A percentile compares a stretch with the other conserved stretches of the same genome.
Conservation (phyloP, 2,797 vertebrate species). For the Bufotes viridis region DNA sequence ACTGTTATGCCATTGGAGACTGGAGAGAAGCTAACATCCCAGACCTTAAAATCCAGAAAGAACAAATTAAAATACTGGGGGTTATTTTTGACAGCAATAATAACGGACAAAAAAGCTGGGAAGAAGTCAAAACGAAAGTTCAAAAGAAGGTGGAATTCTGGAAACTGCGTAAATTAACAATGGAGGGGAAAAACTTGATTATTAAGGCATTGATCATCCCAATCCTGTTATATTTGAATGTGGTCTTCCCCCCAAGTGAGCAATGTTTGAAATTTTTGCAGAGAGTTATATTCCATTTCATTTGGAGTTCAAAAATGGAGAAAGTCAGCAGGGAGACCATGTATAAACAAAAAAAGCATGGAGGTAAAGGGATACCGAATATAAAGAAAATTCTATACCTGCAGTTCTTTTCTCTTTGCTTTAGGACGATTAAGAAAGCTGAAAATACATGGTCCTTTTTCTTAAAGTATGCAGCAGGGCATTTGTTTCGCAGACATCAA, state of each 20-base stretch:
- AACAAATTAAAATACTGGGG: not conserved
- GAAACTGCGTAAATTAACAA: not conserved
- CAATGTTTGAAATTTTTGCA: no score
- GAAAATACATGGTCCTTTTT: not conserved
- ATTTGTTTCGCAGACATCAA: not conserved
- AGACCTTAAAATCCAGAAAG: no score
- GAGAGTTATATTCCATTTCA: not conserved
- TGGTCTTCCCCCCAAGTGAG: not conserved
- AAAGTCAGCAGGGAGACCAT: not conserved
- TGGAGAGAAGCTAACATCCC: no score
- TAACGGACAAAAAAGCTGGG: not conserved
- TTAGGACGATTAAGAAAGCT: not conserved
- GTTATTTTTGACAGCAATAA: rapidly evolving
- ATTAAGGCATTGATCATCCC: not conserved
- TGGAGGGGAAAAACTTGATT: not conserved
- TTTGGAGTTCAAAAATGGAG: not conserved
- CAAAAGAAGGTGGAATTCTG: no score
- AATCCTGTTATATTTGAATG: not conserved
- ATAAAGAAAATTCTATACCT: not conserved
- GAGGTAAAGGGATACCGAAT: not conserved
- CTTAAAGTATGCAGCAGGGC: not conserved
- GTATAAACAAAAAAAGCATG: not conserved
- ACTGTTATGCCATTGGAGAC: no score
- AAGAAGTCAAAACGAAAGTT: not conserved
- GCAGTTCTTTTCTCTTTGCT: not conserved